Evolutionary conservation across 1,140 invertebrate species (phyloP).

Genomic region (Pseudomyrmex flavicornis): DNA sequence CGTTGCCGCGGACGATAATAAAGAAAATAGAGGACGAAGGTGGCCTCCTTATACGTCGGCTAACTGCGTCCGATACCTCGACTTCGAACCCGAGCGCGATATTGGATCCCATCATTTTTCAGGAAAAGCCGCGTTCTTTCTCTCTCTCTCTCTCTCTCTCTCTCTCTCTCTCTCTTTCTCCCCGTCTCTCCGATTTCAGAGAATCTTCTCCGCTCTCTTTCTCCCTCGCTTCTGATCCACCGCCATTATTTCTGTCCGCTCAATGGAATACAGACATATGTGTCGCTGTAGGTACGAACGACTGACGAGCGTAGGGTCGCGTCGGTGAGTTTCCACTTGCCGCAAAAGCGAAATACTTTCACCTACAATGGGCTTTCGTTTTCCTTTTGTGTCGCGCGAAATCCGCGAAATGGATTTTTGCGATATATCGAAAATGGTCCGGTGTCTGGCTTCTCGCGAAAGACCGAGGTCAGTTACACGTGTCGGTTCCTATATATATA

Average conservation of each 20-base stretch:
- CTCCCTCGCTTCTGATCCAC: not conserved
- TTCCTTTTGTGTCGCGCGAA: conserved; percentile 33
- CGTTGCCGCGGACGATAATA: conserved; percentile 65
- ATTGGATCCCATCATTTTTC: conserved; percentile 74
- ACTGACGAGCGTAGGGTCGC: conserved; percentile 32
- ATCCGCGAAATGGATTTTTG: conserved; percentile 50
- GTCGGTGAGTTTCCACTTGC: conserved; percentile 15
- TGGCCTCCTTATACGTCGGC: conserved; percentile 62
- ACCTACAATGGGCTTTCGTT: conserved; percentile 53
- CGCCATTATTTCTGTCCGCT: conserved; percentile 66
- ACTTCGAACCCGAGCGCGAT: conserved; percentile 60
- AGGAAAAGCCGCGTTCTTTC: conserved; percentile 44
- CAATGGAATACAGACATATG: conserved; percentile 64
- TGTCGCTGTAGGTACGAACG: conserved; percentile 50
- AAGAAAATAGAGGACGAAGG: conserved; percentile 71
- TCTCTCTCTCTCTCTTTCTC: conserved; percentile 2
- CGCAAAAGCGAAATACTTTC: conserved; percentile 61
- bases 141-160: conserved; percentile 10
- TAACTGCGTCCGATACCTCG: conserved; percentile 61
- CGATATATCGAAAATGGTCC: conserved; percentile 18
- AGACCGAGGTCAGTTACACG: conserved; percentile 25
- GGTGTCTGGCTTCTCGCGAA: not conserved
- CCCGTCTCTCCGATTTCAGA: conserved; percentile 29
- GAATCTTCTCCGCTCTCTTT: conserved; percentile 16
- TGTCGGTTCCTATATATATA: not conserved